phyloP scores from a whole-genome alignment of 2,113 vertebrate genomes.

The Haemorhous mexicanus region DNA sequence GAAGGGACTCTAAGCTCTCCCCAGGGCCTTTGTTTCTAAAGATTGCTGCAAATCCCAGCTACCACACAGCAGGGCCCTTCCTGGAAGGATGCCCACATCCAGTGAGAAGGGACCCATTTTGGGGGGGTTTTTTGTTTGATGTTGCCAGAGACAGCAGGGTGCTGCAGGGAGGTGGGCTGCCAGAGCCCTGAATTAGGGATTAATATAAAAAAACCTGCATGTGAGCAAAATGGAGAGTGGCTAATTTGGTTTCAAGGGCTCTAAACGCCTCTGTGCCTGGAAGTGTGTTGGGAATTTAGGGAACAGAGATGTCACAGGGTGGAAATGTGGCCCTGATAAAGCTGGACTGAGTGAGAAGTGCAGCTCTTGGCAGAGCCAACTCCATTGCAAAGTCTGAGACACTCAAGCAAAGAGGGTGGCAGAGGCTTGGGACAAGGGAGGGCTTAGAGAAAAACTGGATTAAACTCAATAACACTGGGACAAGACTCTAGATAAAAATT shows the following conservation, averaged over 20 bases:
- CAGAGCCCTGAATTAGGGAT: neutral
- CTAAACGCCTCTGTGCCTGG: neutral
- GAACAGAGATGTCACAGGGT: fast-evolving
- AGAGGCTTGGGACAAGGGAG: neutral
- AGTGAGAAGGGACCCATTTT: neutral
- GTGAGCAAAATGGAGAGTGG: neutral
- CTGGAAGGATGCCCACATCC: neutral
- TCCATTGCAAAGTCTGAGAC: neutral
- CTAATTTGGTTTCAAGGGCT: neutral
- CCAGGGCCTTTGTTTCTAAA: neutral
- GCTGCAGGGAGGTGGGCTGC: neutral
- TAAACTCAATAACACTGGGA: neutral
- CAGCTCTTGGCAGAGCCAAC: neutral
- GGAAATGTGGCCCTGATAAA: neutral
- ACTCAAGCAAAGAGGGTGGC: fast-evolving
- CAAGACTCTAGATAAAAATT: neutral
- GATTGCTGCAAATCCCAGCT: neutral
- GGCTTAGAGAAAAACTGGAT: neutral
- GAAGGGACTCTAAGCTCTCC: neutral
- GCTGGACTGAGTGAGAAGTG: neutral
- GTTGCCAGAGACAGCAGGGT: neutral
- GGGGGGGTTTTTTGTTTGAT: neutral
- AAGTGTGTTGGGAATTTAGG: neutral
- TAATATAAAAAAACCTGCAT: neutral
- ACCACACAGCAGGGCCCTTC: neutral